Evolutionary conservation across 2,113 vertebrate species (phyloP), one percentile per base, ranked within the genome.

Genomic region (Laticauda laticaudata): DNA sequence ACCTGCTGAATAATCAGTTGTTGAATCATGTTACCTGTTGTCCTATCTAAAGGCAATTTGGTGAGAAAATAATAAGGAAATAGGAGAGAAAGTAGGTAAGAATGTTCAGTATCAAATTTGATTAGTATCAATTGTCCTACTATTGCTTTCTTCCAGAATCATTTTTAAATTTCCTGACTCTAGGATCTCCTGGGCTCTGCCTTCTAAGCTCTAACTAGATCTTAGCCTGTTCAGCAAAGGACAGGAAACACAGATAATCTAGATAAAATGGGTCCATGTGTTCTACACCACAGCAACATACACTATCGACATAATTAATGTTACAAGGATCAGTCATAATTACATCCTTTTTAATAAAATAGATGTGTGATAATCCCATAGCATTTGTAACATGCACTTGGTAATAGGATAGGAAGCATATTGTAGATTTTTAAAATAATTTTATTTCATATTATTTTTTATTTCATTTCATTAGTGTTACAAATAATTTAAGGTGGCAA

Each of bases 1-100:
- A 93, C 88, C 94, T 95, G 93, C 95, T 94, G 93, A 92, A 94
- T 69, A 92, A 93, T 29, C 86, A 88, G 23, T 0, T 54, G 87
- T 91, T 23, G 55, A 86, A 81, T 43, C 39, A 23, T 94, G 57
- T 48, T 20, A 92, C n/a, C 93, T 54, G 92, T 26, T 90, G 87
- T 14, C 88, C 39, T 8, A 95, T 29, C 93, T 93, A 89, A 23
- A 89, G 95, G 86, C 54, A 93, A 89, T 92, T 23, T 95, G 24
- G 12, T 10, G 92, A 94, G 96, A 95, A 96, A 2, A 0, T 39
- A 29, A 57, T 1, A 87, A 34, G 48, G 34, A 87, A 3, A 14
- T 45, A 93, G 92, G 51, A 87, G 15, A 45, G 55, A 91, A 95
- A 94, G 93, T 81, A 90, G 5, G 1, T 0, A 14, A 93, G 53